Evolutionary conservation across 2,797 vertebrate genomes (phyloP).

Genomic region (Lacerta viridis): DNA sequence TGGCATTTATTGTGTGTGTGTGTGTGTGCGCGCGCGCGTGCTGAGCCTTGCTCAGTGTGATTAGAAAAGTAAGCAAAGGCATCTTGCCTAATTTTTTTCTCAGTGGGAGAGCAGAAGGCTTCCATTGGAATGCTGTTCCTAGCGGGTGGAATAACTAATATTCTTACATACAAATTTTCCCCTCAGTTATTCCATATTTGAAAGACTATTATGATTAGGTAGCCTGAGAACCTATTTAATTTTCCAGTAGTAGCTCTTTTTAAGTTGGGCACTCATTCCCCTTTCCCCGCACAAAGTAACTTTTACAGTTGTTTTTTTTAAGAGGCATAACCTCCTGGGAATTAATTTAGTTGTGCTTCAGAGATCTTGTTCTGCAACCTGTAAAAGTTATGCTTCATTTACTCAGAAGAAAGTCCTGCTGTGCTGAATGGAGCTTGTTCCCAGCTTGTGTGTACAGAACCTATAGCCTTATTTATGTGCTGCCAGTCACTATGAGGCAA

Average conservation of each 20-base stretch:
- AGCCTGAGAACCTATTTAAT: constrained; percentile 14
- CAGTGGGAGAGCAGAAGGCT: constrained; percentile 17
- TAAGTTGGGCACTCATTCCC: background rate
- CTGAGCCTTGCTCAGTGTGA: constrained; percentile 14
- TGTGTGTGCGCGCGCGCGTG: background rate
- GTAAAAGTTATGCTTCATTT: background rate
- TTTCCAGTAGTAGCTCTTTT: constrained; percentile 18
- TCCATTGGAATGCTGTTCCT: constrained; percentile 19
- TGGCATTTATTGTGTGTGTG: background rate
- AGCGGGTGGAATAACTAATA: constrained; percentile 17
- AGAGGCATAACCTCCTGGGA: background rate
- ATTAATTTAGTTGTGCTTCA: background rate
- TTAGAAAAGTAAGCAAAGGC: constrained; percentile 25
- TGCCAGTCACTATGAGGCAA: background rate
- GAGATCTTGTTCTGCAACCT: background rate
- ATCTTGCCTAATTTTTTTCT: constrained; percentile 37
- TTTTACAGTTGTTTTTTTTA: background rate
- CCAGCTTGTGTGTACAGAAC: background rate
- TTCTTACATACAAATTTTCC: constrained; percentile 12
- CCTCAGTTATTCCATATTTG: constrained; percentile 29
- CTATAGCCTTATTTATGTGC: too few relatives aligned
- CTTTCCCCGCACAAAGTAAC: background rate
- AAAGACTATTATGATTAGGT: constrained; percentile 20
- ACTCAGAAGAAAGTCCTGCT: background rate
- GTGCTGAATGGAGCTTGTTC: background rate